These are phyloP conservation scores for Salvelinus sp. DNA, from an alignment of 2,113 vertebrate genomes.

Conservation along the genomic window DNA sequence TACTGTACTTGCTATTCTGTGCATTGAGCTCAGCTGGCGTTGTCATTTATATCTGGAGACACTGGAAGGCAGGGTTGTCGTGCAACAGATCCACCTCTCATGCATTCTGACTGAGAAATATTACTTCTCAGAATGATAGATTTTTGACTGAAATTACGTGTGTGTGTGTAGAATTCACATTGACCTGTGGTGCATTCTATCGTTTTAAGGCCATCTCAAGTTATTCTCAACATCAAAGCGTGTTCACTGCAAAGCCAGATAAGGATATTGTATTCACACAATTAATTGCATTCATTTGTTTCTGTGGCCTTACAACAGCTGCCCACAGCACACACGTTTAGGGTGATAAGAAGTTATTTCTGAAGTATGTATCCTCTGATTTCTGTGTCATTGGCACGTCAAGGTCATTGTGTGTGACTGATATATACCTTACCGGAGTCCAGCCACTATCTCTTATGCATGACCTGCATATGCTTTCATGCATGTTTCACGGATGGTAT, in stretches of 20 bases:
- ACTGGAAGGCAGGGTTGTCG: neutral
- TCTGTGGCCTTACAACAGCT: neutral
- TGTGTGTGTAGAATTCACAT: neutral
- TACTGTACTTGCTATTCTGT: conserved; percentile 10
- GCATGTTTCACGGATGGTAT: conserved; percentile 35
- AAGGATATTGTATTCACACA: no score
- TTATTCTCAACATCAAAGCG: no score
- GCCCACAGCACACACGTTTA: neutral
- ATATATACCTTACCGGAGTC: conserved; percentile 31
- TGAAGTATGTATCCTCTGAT: conserved; percentile 20
- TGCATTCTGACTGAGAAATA: neutral
- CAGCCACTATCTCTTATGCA: conserved; percentile 46
- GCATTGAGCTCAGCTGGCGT: neutral
- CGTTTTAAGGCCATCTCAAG: no score
- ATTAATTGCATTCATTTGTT: neutral
- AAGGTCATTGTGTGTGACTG: conserved; percentile 44
- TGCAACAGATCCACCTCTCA: neutral
- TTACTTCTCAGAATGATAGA: neutral
- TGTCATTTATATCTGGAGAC: conserved; percentile 22
- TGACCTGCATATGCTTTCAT: conserved; percentile 22
- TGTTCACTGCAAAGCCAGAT: no score
- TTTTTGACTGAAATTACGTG: neutral
- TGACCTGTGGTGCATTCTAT: no score
- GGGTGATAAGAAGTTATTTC: neutral
- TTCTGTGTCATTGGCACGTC: conserved; percentile 40